A percentile compares a stretch with the other conserved stretches of the same genome.
Evolutionary conservation across 2,113 vertebrate species (phyloP).

Genomic region (Chlamydotis undulata): DNA sequence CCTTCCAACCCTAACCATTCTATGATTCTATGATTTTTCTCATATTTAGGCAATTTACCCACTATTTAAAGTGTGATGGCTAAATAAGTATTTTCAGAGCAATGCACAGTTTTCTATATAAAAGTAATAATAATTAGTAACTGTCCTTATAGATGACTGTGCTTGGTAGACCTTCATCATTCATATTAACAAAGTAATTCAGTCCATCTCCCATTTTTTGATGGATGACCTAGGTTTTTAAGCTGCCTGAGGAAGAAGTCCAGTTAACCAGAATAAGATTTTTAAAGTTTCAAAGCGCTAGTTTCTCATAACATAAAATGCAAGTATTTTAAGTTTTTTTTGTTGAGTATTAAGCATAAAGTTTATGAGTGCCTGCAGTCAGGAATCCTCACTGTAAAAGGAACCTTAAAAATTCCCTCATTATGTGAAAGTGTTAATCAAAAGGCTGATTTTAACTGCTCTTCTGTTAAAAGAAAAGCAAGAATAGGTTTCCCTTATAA

Average conservation of each 20-base stretch:
- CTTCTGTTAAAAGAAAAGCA: constrained; percentile 39
- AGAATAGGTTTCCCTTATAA: constrained; percentile 33
- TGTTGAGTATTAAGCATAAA: not conserved
- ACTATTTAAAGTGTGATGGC: not conserved
- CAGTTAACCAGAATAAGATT: not conserved
- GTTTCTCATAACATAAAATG: not conserved
- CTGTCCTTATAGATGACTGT: not conserved
- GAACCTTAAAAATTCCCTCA: not conserved
- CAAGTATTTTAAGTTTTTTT: not conserved
- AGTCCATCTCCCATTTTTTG: not conserved
- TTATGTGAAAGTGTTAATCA: not conserved
- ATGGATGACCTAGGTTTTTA: not conserved
- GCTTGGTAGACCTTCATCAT: not conserved
- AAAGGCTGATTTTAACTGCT: not conserved
- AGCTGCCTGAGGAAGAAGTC: not conserved
- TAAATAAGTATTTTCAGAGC: not conserved
- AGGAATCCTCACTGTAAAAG: not conserved
- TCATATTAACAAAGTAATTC: not conserved
- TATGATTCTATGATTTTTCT: not conserved
- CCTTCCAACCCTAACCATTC: too few species aligned
- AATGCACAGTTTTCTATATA: not conserved
- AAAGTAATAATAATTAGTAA: not conserved
- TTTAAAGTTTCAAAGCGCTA: not conserved
- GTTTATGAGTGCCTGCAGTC: not conserved
- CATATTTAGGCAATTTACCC: not conserved